Evolutionary conservation across 1,140 invertebrate species (phyloP).

Genomic region (Ostrea denselamellosa): DNA sequence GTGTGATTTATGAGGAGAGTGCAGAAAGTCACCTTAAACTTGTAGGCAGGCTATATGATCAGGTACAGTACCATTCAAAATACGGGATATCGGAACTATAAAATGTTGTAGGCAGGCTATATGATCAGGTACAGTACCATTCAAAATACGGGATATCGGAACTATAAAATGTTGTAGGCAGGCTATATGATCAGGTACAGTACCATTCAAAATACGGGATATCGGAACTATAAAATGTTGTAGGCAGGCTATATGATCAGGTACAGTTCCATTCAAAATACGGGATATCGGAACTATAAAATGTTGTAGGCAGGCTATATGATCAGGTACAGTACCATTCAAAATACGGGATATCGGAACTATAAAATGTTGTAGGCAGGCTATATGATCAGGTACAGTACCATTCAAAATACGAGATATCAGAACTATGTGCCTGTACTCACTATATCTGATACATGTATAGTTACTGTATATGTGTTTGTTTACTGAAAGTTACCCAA

Average conservation of each 20-base stretch:
- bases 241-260: conserved; percentile 82
- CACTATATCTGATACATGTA: too few relatives aligned
- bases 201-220: not conserved
- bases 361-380: not conserved
- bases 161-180: conserved; percentile 77
- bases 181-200: conserved; percentile 82
- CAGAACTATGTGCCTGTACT: too few relatives aligned
- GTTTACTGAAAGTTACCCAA: too few relatives aligned
- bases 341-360: too few relatives aligned
- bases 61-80: conserved; percentile 70
- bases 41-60: conserved; percentile 82
- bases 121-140: conserved; percentile 80
- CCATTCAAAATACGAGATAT: not conserved
- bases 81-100: not conserved
- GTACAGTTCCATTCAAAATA: conserved; percentile 62
- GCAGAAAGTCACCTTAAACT: conserved; percentile 89
- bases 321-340: not conserved
- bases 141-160: not conserved
- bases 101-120: conserved; percentile 80
- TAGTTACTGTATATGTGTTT: too few relatives aligned
- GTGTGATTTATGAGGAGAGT: conserved; percentile 85
- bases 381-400: not conserved
- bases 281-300: not conserved
- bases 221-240: conserved; percentile 60
- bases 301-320: not conserved